Percentiles rank a stretch among this genome's conserved stretches.
Conservation (phyloP, 2,113 vertebrate species). For the Laticauda laticaudata region DNA sequence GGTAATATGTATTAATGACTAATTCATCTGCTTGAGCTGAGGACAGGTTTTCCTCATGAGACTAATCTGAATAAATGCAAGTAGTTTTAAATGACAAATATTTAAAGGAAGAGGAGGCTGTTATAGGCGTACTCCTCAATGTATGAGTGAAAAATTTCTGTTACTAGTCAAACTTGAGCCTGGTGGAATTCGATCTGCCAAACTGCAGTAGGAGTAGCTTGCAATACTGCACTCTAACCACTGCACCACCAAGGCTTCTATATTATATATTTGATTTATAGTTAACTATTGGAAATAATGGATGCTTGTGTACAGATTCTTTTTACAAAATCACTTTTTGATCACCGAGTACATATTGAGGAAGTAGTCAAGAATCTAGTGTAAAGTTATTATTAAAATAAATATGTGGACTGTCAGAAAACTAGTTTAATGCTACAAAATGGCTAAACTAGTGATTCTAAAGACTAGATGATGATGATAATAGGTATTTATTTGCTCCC, state of each 20-base stretch:
- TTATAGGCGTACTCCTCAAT: background rate
- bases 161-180: background rate
- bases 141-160: background rate
- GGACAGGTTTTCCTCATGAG: constrained; percentile 36
- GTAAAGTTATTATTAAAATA: background rate
- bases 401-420: background rate
- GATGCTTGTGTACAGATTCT: background rate
- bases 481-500: background rate
- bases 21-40: constrained; percentile 41
- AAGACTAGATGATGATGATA: background rate
- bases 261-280: background rate
- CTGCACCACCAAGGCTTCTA: background rate
- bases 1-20: constrained; percentile 49
- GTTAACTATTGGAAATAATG: background rate
- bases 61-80: constrained; percentile 29
- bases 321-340: background rate
- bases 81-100: constrained; percentile 36
- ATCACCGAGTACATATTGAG: background rate
- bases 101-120: constrained; percentile 10
- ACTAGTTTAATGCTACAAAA: background rate
- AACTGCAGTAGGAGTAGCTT: too few relatives aligned
- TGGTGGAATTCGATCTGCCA: too few relatives aligned
- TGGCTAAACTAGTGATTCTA: background rate
- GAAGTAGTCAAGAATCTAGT: background rate
- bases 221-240: too few relatives aligned